Evolutionary conservation across 2,888 invertebrate species (phyloP), one percentile per base, ranked within the genome.

Genomic region (Amblyjoppa proteus): DNA sequence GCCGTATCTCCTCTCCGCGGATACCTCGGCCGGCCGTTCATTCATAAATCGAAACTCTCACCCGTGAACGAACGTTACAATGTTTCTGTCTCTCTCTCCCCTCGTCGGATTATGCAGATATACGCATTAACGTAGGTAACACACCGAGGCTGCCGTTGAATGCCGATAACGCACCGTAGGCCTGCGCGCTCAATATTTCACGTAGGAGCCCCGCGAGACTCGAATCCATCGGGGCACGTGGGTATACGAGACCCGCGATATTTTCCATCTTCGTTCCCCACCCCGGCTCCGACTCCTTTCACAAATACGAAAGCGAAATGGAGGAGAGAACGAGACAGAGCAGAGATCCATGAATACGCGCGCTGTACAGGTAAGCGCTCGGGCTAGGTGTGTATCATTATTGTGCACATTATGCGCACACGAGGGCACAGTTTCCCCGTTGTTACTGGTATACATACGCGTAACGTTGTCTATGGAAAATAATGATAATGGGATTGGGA

Each of bases 1-100:
- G 90, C 90, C 91, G 92, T 91, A 93, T 93, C 91, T 92, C 91
- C 90, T 91, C 92, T 64, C 64, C 28, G 34, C 34, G 64, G 45
- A 49, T 49, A 49, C 45, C 45, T 49, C 45, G 45, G 71, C 83
- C 71, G 56, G 70, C 76, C 84, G 86, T 88, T 87, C 88, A 88
- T 88, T 88, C 88, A 88, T 87, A 88, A 88, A 87, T 88, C 83
- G 86, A 70, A 81, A 77, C 83, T 81, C 80, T 86, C 78, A 34
- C 80, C 20, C 80, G 78, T 83, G 56, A 83, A 86, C 77, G 83
- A 86, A 16, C 61, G 51, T 73, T 64, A 64, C 64, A 64, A 64
- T 5, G 31, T 58, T 3, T 61, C 66, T 4, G 61, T 76, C 51
- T 41, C 53, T 64, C 34, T 51, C 31, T 41, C 45, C 31, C 51